Conservation (phyloP, 2,797 vertebrate species). For the Otolemur crassicaudatus region DNA sequence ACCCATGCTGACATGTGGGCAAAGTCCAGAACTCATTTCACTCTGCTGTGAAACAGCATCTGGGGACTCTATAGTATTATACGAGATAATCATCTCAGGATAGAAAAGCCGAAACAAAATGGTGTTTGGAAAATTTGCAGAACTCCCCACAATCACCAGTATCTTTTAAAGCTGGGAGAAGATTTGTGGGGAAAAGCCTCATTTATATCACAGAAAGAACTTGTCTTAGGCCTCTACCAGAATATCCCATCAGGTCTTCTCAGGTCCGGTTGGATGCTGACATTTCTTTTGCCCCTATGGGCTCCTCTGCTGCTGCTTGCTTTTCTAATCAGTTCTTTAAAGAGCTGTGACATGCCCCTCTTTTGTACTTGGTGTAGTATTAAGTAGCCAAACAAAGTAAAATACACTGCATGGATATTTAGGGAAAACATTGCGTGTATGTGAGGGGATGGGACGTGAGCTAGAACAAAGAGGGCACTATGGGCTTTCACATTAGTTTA, state of each 20-base stretch:
- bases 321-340: not conserved
- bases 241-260: not conserved
- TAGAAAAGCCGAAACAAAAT: not conserved
- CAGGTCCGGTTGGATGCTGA: not conserved
- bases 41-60: not conserved
- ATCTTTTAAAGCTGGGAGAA: not conserved
- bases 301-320: not conserved
- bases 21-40: not conserved
- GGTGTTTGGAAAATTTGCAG: not conserved
- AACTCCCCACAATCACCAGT: not conserved
- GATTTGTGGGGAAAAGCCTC: not conserved
- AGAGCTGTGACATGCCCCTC: not conserved
- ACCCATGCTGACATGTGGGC: not conserved
- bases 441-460: not conserved
- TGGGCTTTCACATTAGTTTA: not conserved
- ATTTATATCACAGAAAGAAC: not conserved
- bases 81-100: not conserved
- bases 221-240: not conserved
- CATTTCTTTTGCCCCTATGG: not conserved
- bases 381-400: not conserved
- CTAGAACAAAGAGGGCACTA: not conserved
- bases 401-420: not conserved
- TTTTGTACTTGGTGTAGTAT: not conserved
- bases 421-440: not conserved
- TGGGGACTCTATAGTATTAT: not conserved